Base-by-base conservation (phyloP, 2,113 vertebrate species). In the Rhinolophus sinicus region DNA sequence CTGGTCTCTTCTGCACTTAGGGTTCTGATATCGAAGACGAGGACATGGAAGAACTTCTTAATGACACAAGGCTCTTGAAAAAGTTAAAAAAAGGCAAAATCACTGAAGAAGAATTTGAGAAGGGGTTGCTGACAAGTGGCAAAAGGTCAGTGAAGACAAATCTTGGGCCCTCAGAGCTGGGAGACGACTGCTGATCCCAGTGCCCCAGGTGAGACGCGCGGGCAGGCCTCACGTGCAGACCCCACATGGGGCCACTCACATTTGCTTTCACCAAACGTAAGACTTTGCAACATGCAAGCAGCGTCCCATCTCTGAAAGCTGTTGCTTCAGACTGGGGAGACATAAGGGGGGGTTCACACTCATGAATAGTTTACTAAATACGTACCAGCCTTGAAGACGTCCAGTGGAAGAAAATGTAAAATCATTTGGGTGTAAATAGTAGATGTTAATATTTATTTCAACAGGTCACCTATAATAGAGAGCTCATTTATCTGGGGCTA, bases 41-140 rank as follows among this genome's bases (percentile, higher is more conserved):
- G 16, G 99, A 99, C 88, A 98, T 99, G 98, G 98, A 99, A 19
- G 99, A 99, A 96, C 96, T 99, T 62, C 97, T 99, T 72, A 99
- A 97, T 2, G 99, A 99, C 97, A 99, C 99, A 0, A 99, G 99
- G 50, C 99, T 99, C 94, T 98, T 99, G 82, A 99, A 99, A 98
- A 99, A 98, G 95, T 97, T 99, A 3, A 99, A 99, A 97, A 99
- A 99, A 94, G 99, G 99, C 2, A 99, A 99, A 97, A 99, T 99
- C 62, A 99, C 98, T 0, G 98, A 99, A 96, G 99, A 99, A 88
- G 99, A 99, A 97, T 99, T 99, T 90, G 99, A 99, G 94, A 99
- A 99, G 95, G 98, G 98, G 64, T 11, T 99, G 76, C 98, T 98
- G 13, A 93, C 95, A 2, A 93, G 80, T 19, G 91, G 60, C 88